phyloP scores from a whole-genome alignment of 2,888 invertebrate species.

The Synergus umbraculus region DNA sequence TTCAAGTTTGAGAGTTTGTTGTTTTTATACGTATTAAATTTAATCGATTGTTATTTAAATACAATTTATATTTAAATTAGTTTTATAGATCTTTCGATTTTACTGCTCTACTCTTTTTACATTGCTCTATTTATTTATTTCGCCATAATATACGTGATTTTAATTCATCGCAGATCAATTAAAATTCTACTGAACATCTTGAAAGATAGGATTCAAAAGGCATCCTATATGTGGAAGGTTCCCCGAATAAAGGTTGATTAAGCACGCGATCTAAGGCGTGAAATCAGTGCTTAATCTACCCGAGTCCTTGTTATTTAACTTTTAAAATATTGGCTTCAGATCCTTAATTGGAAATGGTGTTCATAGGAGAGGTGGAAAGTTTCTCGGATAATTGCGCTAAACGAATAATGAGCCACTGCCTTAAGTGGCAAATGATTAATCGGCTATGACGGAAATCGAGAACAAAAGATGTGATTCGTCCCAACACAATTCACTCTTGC shows the following conservation, averaged over 20 bases:
- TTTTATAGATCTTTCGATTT: background rate
- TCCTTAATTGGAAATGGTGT: constrained; percentile 61
- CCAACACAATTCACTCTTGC: constrained; percentile 9
- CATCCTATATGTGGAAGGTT: constrained; percentile 62
- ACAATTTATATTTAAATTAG: no score
- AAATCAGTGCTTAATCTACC: constrained; percentile 61
- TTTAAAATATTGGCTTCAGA: constrained; percentile 49
- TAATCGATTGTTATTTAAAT: background rate
- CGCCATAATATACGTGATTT: background rate
- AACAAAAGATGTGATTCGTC: constrained; percentile 22
- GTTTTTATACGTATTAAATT: background rate
- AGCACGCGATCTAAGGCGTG: constrained; percentile 60
- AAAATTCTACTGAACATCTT: background rate
- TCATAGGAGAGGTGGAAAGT: constrained; percentile 41
- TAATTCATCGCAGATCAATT: background rate
- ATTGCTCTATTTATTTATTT: background rate
- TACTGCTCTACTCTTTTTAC: background rate
- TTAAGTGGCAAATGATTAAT: constrained; percentile 25
- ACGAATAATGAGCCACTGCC: constrained; percentile 28
- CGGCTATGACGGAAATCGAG: constrained; percentile 16
- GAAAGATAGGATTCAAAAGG: constrained; percentile 28
- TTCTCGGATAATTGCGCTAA: constrained; percentile 50
- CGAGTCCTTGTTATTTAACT: constrained; percentile 38
- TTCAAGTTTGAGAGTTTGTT: background rate
- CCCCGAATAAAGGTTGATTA: constrained; percentile 63